Evolutionary conservation across 2,113 vertebrate genomes (phyloP), one percentile per base, ranked within the genome.

Genomic region (Echinops telfairi): DNA sequence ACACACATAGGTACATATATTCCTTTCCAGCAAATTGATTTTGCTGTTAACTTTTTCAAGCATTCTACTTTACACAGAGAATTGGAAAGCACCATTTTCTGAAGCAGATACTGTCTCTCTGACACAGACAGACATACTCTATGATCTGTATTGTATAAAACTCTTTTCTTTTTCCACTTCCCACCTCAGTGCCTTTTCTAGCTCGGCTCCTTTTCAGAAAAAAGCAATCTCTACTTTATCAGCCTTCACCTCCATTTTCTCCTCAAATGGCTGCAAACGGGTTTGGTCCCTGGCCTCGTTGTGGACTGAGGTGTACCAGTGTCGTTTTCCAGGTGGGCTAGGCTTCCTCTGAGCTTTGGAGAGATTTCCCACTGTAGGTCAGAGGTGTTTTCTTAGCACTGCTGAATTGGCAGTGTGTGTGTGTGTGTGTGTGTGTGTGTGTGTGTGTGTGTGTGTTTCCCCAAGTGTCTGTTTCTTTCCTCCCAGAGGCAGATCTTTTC

Each of bases 11-110:
- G 22, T 62, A 62, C 12, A 62, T 36, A 31, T 29, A 27, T 82
- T 86, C 15, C 23, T 70, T 80, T 92, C 5, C 15, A n/a, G 14
- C 17, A 88, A 60, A 53, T 78, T 38, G 29, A 53, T 92, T 91
- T 96, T 71, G 36, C 47, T 79, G 4, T 43, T 84, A 33, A 58
- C 3, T 92, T 80, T 93, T 43, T 86, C 16, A 68, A 86, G 14
- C 8, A 6, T 76, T 73, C 9, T 23, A 8, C 80, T 27, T 73
- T 33, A 81, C 64, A 7, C 36, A 68, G 73, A 85, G 40, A 11
- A 83, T 73, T 22, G 23, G 14, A 4, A 62, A 88, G 16, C 3
- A 25, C 20, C 4, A 7, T 57, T 84, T 91, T 82, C 17, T 20
- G 64, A 85, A 23, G 6, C 19, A 62, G 40, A 3, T 36, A 11